phyloP scores from a whole-genome alignment of 2,113 vertebrate species.

The Alethe diademata region DNA sequence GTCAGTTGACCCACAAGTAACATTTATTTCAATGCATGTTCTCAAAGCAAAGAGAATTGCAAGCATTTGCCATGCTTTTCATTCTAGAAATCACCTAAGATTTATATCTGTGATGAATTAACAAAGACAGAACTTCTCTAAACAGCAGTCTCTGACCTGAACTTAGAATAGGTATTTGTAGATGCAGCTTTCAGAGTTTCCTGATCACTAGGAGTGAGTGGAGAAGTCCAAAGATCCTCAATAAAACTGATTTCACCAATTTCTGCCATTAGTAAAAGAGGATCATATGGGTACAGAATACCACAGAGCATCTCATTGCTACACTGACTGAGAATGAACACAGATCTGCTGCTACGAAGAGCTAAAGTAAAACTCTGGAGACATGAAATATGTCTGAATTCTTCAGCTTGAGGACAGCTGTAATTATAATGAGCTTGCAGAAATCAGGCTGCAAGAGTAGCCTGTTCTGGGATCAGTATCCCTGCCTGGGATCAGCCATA shows the following conservation, averaged over 20 bases:
- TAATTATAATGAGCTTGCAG: slow-evolving; percentile 37
- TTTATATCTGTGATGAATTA: not conserved
- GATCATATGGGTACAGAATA: not conserved
- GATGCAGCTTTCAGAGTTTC: not conserved
- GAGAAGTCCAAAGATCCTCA: not conserved
- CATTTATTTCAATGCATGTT: not conserved
- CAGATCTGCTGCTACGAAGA: not conserved
- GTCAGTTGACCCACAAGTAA: not conserved
- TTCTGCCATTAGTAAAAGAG: not conserved
- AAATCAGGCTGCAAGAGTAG: slow-evolving; percentile 8
- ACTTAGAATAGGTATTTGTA: not conserved
- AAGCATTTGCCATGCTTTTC: not conserved
- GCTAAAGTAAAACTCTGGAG: slow-evolving; percentile 7
- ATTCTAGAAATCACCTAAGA: not conserved
- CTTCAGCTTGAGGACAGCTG: slow-evolving; percentile 39
- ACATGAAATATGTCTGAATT: not conserved
- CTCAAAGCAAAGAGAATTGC: not conserved
- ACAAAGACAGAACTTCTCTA: not conserved
- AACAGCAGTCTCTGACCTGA: not conserved
- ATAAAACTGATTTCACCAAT: not conserved
- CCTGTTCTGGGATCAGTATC: not conserved
- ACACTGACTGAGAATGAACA: not conserved
- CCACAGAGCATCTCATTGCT: not conserved
- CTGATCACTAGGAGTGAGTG: not conserved
- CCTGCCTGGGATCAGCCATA: not conserved